A percentile compares a stretch with the other conserved stretches of the same genome.
Evolutionary conservation across 2,888 invertebrate genomes (phyloP).

Genomic region (Bellardia pandia): DNA sequence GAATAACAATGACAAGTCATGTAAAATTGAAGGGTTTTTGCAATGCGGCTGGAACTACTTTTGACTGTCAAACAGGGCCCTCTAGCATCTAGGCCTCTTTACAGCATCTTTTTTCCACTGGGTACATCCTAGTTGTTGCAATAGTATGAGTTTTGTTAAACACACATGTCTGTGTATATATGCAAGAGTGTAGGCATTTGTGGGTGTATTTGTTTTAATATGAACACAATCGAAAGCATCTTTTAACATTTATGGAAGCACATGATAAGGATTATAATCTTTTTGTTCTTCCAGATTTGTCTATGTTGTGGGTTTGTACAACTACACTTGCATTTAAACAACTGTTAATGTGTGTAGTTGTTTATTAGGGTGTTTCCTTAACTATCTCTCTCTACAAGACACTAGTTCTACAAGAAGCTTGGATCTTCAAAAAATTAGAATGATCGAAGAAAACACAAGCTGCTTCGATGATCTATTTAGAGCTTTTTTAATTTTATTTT

Average conservation of each 20-base stretch:
- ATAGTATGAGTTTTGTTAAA: conserved; percentile 25
- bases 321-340: not conserved
- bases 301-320: conserved; percentile 29
- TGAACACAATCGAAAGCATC: conserved; percentile 59
- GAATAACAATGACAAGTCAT: too few relatives aligned
- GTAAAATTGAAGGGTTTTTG: too few relatives aligned
- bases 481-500: too few relatives aligned
- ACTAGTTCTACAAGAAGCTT: not conserved
- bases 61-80: too few relatives aligned
- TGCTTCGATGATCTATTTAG: too few relatives aligned
- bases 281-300: conserved; percentile 49
- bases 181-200: conserved; percentile 11
- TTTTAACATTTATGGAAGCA: conserved; percentile 65
- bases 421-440: too few relatives aligned
- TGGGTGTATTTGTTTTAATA: conserved; percentile 12
- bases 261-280: conserved; percentile 63
- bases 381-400: not conserved
- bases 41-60: too few relatives aligned
- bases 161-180: not conserved
- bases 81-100: too few relatives aligned
- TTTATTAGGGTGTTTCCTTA: not conserved
- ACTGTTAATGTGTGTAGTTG: not conserved
- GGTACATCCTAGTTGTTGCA: not conserved
- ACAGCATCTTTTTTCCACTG: too few relatives aligned
- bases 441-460: too few relatives aligned